These are phyloP conservation scores for Passerculus sandwichensis DNA, from an alignment of 2,797 vertebrate genomes.

Conservation along the genomic window DNA sequence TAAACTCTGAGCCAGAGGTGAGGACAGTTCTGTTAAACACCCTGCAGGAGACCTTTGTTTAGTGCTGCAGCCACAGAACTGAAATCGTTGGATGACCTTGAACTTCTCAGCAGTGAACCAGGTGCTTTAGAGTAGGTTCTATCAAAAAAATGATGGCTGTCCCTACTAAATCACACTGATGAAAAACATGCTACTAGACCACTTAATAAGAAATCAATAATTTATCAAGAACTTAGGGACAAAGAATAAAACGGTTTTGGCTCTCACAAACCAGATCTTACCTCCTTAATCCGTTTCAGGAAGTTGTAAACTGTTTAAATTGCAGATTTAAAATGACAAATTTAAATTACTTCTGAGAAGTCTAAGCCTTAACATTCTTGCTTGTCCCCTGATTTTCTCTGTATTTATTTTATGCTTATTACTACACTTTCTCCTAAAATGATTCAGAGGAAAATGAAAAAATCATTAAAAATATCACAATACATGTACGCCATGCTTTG, in stretches of 20 bases:
- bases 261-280: neutral
- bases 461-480: neutral
- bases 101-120: neutral
- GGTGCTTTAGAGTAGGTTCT: neutral
- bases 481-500: neutral
- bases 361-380: neutral
- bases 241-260: neutral
- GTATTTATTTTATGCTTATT: neutral
- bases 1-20: neutral
- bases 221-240: neutral
- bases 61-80: neutral
- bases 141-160: neutral
- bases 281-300: neutral
- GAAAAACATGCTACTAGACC: neutral
- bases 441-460: neutral
- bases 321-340: neutral
- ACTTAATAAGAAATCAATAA: neutral
- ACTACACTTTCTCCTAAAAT: neutral
- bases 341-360: neutral
- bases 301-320: neutral
- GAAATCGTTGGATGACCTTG: accelerated
- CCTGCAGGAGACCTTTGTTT: neutral
- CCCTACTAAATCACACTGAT: neutral
- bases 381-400: neutral
- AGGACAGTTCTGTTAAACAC: neutral